These are phyloP conservation scores for Sebastes baramenuke DNA, from an alignment of 2,797 vertebrate species.

Conservation along the genomic window DNA sequence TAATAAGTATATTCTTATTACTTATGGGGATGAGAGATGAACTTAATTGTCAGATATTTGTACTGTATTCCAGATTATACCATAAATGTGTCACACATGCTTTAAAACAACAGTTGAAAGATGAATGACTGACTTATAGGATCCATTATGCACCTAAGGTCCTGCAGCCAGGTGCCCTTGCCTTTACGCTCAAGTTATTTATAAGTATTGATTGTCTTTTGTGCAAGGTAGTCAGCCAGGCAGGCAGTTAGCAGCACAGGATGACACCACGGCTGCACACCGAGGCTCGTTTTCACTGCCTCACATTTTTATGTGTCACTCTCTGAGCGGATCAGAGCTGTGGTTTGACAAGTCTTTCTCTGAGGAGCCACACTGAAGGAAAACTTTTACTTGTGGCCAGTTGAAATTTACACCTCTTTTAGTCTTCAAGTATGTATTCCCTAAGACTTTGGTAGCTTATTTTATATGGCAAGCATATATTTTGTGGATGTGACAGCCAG, in stretches of 20 bases:
- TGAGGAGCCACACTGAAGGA: slow-evolving; percentile 19
- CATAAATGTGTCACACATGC: background rate
- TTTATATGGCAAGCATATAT: background rate
- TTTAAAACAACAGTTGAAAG: background rate
- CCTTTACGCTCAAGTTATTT: slow-evolving; percentile 79
- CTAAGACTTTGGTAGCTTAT: background rate
- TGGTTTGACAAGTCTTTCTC: slow-evolving; percentile 49
- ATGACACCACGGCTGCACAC: slow-evolving; percentile 60
- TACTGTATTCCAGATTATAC: background rate
- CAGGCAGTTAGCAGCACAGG: slow-evolving; percentile 62
- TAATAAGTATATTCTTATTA: background rate
- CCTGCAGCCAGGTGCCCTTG: slow-evolving; percentile 78
- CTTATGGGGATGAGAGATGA: background rate
- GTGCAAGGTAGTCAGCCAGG: slow-evolving; percentile 74
- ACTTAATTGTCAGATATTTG: background rate
- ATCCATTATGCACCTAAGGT: slow-evolving; percentile 32
- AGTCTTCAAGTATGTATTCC: slow-evolving; percentile 13
- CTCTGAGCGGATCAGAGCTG: slow-evolving; percentile 25
- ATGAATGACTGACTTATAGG: background rate
- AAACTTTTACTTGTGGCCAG: slow-evolving; percentile 25
- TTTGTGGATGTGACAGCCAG: slow-evolving; percentile 4
- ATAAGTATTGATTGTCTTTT: slow-evolving; percentile 80
- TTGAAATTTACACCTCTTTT: slow-evolving; percentile 12
- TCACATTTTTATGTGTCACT: slow-evolving; percentile 31
- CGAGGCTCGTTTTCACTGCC: slow-evolving; percentile 39